These are phyloP conservation scores for Drosophila kurseongensis DNA, from an alignment of 1,140 invertebrate species.

Conservation along the genomic window DNA sequence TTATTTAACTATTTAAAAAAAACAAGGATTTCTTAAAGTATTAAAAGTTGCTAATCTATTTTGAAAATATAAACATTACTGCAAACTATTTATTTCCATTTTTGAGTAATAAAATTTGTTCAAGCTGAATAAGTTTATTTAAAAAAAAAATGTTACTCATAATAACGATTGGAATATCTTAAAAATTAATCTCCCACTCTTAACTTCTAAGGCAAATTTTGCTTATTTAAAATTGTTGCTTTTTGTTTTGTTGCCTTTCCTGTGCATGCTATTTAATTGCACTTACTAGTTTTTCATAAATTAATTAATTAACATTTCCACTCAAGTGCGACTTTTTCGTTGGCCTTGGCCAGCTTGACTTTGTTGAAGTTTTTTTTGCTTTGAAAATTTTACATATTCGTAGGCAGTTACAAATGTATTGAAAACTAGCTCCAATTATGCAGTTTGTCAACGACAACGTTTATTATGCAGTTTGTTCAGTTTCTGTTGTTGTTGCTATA, in stretches of 20 bases:
- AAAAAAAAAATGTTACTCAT: too few species aligned
- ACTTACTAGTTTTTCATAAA: constrained; percentile 48
- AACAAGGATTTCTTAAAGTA: too few species aligned
- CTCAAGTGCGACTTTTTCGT: constrained; percentile 38
- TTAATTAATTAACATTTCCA: constrained; percentile 74
- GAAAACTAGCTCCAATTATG: constrained; percentile 45
- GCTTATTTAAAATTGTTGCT: constrained; percentile 2
- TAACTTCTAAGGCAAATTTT: background rate
- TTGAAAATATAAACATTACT: too few species aligned
- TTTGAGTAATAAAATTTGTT: too few species aligned
- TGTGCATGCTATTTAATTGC: constrained; percentile 36
- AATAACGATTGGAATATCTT: too few species aligned
- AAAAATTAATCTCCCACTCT: too few species aligned
- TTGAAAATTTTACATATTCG: constrained; percentile 24
- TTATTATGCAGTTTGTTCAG: constrained; percentile 36
- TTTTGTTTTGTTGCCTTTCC: constrained; percentile 7
- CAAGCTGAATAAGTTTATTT: too few species aligned
- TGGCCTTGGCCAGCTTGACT: constrained; percentile 53
- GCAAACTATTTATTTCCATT: too few species aligned
- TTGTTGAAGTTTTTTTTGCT: constrained; percentile 23
- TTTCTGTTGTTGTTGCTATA: constrained; percentile 10
- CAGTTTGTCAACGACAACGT: constrained; percentile 45
- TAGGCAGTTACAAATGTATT: constrained; percentile 33
- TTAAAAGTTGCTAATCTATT: too few species aligned
- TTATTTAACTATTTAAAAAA: too few species aligned